Percentiles rank a stretch among this genome's conserved stretches.
These are phyloP conservation scores for Colistium nudipinnis DNA, from an alignment of 2,113 vertebrate species.

Conservation along the genomic window DNA sequence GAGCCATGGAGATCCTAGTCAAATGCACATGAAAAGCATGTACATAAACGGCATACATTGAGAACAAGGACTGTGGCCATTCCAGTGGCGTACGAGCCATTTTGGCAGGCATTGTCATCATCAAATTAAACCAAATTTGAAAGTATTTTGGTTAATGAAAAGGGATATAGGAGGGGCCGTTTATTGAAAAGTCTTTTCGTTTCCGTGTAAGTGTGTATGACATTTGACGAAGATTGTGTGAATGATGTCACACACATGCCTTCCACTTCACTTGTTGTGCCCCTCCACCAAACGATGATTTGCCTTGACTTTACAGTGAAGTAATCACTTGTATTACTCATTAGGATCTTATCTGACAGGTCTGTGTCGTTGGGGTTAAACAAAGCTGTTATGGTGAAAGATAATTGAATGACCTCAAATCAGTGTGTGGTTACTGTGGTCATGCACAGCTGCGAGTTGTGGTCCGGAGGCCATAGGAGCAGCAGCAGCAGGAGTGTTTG, in stretches of 20 bases:
- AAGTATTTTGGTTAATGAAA: conserved; percentile 41
- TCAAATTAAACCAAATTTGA: conserved; percentile 32
- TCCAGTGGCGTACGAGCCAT: conserved; percentile 43
- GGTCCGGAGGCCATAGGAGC: conserved; percentile 46
- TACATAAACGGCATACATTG: conserved; percentile 39
- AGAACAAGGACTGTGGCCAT: conserved; percentile 51
- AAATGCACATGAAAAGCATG: conserved; percentile 44
- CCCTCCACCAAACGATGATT: conserved; percentile 32
- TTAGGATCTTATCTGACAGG: conserved; percentile 5
- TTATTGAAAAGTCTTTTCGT: conserved; percentile 29
- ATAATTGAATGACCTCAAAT: conserved; percentile 66
- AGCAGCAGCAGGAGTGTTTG: conserved; percentile 25
- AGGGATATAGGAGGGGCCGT: conserved; percentile 32
- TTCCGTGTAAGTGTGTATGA: conserved; percentile 20
- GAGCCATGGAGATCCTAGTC: conserved; percentile 33
- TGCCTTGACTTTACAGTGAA: conserved; percentile 40
- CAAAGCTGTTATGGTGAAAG: conserved; percentile 32
- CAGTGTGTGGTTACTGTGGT: conserved; percentile 58
- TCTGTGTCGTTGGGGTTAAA: conserved; percentile 25
- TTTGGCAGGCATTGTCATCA: conserved; percentile 39
- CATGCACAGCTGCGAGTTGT: conserved; percentile 50
- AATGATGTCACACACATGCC: conserved; percentile 44
- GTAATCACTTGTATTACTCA: conserved; percentile 47
- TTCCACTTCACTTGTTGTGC: conserved; percentile 9
- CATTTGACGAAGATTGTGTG: conserved; percentile 30